Evolutionary conservation across 2,113 vertebrate genomes (phyloP), one percentile per base, ranked within the genome.

Genomic region (Varanus komodoensis): DNA sequence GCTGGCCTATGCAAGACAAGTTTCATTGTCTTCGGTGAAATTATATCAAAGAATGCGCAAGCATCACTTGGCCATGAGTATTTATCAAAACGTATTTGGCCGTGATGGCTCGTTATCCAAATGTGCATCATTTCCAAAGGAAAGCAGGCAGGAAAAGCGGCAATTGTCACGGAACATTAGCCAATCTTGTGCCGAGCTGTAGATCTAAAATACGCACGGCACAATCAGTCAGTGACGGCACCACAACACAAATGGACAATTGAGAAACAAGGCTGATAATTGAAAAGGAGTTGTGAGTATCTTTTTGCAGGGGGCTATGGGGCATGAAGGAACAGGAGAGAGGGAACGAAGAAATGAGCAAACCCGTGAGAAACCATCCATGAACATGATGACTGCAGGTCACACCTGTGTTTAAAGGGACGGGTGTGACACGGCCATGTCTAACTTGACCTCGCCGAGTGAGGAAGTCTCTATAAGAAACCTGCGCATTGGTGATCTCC

Each of bases 71-170:
- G 89, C 93, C 95, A 81, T 93, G 96, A 93, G 93, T 97, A 94
- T 97, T 97, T 96, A 96, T 96, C 94, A 96, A 93, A 89, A 79
- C 94, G 87, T 92, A 93, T 96, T 97, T 97, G 96, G 93, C 92
- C 92, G 81, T 91, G 89, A 94, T 86, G 93, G 92, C 94, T 85
- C 89, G 89, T 88, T 78, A 29, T 90, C 89, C 89, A 82, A 73
- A 89, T 94, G 71, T 95, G 90, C 86, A 78, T 92, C 91, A 91
- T 82, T 94, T 81, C 79, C 90, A 90, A 92, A 94, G 87, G 89
- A 90, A 95, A 95, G 91, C 50, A 93, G 94, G 91, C 85, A 82
- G 92, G 88, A 91, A 75, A 94, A 80, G 92, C 77, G 93, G 88
- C 77, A 91, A 64, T 52, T 84, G 91, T 83, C 88, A 87, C 57